A percentile compares a stretch with the other conserved stretches of the same genome.
These are phyloP conservation scores for Muraenolepis orangiensis DNA, from an alignment of 2,797 vertebrate genomes.

Conservation along the genomic window DNA sequence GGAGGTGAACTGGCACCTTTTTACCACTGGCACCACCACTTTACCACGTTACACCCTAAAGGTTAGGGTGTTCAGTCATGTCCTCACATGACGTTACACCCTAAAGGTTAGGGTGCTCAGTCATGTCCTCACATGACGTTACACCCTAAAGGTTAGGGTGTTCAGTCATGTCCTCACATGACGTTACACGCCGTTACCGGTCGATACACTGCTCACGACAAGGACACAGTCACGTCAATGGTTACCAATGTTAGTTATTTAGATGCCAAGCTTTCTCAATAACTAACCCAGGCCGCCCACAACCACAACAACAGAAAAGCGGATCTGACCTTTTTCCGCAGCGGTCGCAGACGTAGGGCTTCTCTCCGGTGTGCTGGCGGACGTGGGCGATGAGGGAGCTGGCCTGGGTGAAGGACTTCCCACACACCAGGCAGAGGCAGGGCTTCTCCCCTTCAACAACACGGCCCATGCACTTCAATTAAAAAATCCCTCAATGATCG, in stretches of 20 bases:
- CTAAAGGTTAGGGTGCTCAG: too few relatives aligned
- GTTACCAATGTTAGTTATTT: background rate
- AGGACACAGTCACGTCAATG: background rate
- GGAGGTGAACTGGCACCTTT: too few relatives aligned
- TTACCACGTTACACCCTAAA: too few relatives aligned
- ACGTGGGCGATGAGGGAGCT: conserved; percentile 97
- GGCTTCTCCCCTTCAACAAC: conserved; percentile 92
- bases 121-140: too few relatives aligned
- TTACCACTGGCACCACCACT: too few relatives aligned
- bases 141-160: background rate
- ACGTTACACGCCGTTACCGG: too few relatives aligned
- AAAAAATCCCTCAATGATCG: too few relatives aligned
- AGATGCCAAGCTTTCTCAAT: background rate
- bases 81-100: too few relatives aligned
- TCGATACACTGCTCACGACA: background rate
- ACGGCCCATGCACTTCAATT: too few relatives aligned
- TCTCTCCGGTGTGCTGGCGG: conserved; percentile 97
- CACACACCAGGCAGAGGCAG: conserved; percentile 90
- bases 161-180: too few relatives aligned
- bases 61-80: too few relatives aligned
- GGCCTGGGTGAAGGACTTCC: conserved; percentile 97
- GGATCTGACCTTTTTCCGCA: conserved; percentile 90
- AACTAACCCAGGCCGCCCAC: background rate
- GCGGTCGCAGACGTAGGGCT: conserved; percentile 96
- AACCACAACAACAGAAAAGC: background rate